A percentile compares a stretch with the other conserved stretches of the same genome.
Evolutionary conservation across 2,797 vertebrate species (phyloP).

Genomic region (Meriones psammophilus): DNA sequence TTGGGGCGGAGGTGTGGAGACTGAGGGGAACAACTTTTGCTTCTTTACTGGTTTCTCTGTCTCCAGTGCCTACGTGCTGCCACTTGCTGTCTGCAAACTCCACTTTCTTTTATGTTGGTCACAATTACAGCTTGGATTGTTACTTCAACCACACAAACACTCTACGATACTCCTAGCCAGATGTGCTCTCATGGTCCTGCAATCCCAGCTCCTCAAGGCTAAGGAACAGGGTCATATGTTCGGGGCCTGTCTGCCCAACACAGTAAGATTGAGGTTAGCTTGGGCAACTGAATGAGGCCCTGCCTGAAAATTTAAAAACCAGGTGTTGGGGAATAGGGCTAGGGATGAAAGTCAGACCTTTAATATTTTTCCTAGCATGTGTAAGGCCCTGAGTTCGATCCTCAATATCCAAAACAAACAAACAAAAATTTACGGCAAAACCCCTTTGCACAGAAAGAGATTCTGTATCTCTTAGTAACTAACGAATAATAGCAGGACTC

Average conservation of each 20-base stretch:
- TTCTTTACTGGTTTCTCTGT: background rate
- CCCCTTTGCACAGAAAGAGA: background rate
- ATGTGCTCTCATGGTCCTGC: no score
- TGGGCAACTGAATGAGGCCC: background rate
- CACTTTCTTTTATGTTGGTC: background rate
- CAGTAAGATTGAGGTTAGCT: background rate
- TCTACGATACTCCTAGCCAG: background rate
- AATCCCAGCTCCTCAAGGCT: background rate
- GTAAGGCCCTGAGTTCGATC: background rate
- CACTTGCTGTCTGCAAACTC: background rate
- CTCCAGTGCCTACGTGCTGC: background rate
- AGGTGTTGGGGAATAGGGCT: background rate
- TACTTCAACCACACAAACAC: background rate
- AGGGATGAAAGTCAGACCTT: background rate
- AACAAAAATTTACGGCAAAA: background rate
- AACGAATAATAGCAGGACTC: background rate
- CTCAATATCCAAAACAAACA: background rate
- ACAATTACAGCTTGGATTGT: background rate
- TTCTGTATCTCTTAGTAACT: background rate
- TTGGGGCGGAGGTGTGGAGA: background rate
- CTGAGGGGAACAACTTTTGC: background rate
- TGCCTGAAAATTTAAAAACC: background rate
- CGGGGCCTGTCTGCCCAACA: background rate
- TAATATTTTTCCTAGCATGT: background rate
- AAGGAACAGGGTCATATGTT: background rate